Conservation (phyloP, 2,113 vertebrate species). For the Diadophis punctatus region DNA sequence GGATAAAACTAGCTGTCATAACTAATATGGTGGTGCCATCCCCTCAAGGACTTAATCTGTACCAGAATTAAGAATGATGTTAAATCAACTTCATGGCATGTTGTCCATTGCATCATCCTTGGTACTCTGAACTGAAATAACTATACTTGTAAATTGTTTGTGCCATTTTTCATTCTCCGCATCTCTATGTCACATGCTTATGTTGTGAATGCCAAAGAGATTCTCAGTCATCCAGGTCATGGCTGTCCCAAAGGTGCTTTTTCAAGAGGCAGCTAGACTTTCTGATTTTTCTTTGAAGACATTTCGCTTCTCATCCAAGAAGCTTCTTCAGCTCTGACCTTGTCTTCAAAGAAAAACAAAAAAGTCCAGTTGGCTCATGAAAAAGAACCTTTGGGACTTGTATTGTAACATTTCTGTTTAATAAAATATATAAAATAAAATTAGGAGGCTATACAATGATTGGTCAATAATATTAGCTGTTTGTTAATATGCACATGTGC, state of each 20-base stretch:
- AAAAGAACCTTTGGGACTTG: too few species aligned
- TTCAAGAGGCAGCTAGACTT: too few species aligned
- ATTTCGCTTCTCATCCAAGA: too few species aligned
- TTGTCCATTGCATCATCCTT: neutral
- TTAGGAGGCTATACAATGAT: neutral
- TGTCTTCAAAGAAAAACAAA: too few species aligned
- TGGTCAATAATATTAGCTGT: neutral
- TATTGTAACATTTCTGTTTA: neutral
- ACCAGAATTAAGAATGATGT: neutral
- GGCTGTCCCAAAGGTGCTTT: too few species aligned
- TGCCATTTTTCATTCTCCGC: neutral
- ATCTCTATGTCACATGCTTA: neutral
- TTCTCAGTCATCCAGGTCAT: too few species aligned
- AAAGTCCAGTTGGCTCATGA: too few species aligned
- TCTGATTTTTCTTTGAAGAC: too few species aligned
- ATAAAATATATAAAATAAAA: neutral
- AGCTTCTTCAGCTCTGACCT: too few species aligned
- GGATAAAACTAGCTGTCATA: neutral
- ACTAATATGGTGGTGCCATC: neutral
- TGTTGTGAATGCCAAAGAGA: neutral
- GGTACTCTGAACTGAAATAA: neutral
- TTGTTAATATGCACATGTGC: neutral
- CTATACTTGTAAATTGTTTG: neutral
- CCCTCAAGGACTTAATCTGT: neutral
- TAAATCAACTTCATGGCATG: neutral